These are phyloP conservation scores for Hemicordylus capensis DNA, from an alignment of 2,113 vertebrate genomes.

Conservation along the genomic window DNA sequence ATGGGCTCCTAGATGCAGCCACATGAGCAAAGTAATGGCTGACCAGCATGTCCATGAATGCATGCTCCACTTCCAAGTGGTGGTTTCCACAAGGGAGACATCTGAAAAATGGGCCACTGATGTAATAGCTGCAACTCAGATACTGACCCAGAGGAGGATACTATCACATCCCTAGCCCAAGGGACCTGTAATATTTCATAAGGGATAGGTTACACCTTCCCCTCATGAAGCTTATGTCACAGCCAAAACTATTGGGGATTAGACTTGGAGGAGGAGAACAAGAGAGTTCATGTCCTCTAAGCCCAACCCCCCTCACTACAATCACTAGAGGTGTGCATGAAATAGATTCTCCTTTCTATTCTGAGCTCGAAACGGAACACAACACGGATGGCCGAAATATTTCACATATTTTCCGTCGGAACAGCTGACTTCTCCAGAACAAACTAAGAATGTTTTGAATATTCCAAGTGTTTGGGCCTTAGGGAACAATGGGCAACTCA, in stretches of 20 bases:
- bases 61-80: background rate
- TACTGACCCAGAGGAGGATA: background rate
- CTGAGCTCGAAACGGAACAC: too few relatives aligned
- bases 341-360: too few relatives aligned
- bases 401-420: too few relatives aligned
- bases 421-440: too few relatives aligned
- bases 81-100: background rate
- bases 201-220: background rate
- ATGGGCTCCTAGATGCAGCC: background rate
- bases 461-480: too few relatives aligned
- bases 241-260: background rate
- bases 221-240: background rate
- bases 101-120: background rate
- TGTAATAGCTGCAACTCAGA: background rate
- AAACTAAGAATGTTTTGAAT: too few relatives aligned
- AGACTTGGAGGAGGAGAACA: background rate
- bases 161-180: background rate
- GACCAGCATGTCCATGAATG: background rate
- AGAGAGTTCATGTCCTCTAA: background rate
- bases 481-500: too few relatives aligned
- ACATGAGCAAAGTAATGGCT: background rate
- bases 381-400: too few relatives aligned
- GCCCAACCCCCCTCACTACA: background rate
- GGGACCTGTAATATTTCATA: background rate
- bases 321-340: too few relatives aligned